phyloP scores from a whole-genome alignment of 2,113 vertebrate genomes.

The Neoarius graeffei region DNA sequence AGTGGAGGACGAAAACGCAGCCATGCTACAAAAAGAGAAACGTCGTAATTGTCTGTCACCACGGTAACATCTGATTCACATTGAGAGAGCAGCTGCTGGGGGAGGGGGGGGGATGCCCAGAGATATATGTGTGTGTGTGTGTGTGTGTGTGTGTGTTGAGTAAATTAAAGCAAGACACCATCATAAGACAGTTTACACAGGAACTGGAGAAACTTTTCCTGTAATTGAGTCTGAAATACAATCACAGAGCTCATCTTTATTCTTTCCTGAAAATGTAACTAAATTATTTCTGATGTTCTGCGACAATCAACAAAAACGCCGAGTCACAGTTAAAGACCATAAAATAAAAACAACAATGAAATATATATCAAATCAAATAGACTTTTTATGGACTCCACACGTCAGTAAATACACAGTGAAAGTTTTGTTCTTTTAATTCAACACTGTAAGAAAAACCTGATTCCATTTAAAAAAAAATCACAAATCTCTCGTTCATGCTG shows the following conservation, averaged over 20 bases:
- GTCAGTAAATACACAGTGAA: no score
- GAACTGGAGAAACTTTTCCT: not conserved
- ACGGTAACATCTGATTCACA: conserved; percentile 51
- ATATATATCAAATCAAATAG: not conserved
- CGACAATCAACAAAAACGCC: not conserved
- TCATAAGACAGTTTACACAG: not conserved
- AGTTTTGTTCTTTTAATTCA: no score
- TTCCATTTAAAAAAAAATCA: not conserved
- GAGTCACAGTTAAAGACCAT: not conserved
- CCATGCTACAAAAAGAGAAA: conserved; percentile 44
- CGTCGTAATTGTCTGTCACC: conserved; percentile 52
- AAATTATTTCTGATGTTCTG: not conserved
- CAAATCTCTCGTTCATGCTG: no score
- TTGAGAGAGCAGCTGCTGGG: conserved; percentile 44
- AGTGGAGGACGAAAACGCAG: conserved; percentile 8
- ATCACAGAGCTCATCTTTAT: not conserved
- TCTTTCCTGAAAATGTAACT: not conserved
- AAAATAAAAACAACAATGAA: not conserved
- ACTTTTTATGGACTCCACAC: not conserved
- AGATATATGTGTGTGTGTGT: not conserved
- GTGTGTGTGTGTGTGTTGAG: not conserved
- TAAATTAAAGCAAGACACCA: not conserved
- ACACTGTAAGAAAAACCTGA: not conserved
- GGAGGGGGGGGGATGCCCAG: not conserved
- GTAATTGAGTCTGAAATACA: not conserved